Evolutionary conservation across 2,797 vertebrate genomes (phyloP), one percentile per base, ranked within the genome.

Genomic region (Myiotriccus ornatus): DNA sequence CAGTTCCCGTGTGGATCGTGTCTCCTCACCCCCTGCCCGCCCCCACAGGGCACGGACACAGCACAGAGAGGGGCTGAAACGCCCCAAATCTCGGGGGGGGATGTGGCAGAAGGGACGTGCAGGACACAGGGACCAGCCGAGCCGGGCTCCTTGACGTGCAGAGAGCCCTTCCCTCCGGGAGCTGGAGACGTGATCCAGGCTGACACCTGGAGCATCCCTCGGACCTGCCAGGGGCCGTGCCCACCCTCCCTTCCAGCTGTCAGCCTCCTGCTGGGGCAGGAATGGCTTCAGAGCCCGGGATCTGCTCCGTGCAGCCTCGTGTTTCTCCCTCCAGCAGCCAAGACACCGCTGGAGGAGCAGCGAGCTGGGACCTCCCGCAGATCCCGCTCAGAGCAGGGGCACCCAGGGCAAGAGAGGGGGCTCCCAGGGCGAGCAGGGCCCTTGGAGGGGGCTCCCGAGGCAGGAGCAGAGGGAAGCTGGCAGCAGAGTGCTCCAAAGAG

Each of bases 1-100:
- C 59, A 41, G 12, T 20, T 41, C 59, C 35, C 12, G 8, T 39
- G 41, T 2, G 30, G 1, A 1, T n/a, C 6, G 0, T 7, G 9
- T 7, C 35, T 34, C 27, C 59, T 55, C 4, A 0, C 34, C 32
- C 68, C 7, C 15, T 1, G 2, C 55, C 46, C 46, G 18, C 52
- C 30, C 30, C 28, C 12, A 20, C 46, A 30, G 50, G 34, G 25
- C 62, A 32, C 22, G 2, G 49, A 13, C 64, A 16, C 11, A 14
- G 57, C 67, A 24, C 23, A 4, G 43, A 15, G 14, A 69, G 20
- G 5, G 17, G 32, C 34, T 52, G 22, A 50, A 47, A 37, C 5
- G 17, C 22, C 52, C 52, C 3, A 41, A 30, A 52, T 32, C n/a
- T 56, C 6, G 9, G 39, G 46, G 34, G 27, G 6, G 6, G 27